phyloP scores from a whole-genome alignment of 1,140 invertebrate species.

The Euwallacea similis region DNA sequence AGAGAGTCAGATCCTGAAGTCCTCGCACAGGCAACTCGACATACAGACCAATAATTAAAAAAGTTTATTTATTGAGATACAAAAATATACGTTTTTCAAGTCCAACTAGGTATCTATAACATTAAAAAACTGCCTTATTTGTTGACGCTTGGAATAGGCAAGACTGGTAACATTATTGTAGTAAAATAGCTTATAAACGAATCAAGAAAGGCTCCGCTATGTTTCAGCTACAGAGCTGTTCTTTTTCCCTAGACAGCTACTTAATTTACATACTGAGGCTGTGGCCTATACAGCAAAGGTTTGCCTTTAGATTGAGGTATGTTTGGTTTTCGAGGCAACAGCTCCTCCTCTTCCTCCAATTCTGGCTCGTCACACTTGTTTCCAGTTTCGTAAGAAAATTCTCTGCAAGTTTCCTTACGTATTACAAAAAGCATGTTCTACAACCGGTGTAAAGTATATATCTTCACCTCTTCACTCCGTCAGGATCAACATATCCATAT shows the following conservation, averaged over 20 bases:
- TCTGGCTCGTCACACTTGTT: slow-evolving; percentile 50
- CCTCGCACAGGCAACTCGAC: no score
- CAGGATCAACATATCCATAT: slow-evolving; percentile 82
- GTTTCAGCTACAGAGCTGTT: no score
- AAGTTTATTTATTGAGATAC: no score
- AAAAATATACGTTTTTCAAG: no score
- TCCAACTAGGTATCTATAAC: no score
- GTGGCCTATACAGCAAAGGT: slow-evolving; percentile 25
- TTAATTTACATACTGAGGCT: slow-evolving; percentile 29
- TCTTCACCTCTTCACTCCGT: slow-evolving; percentile 57
- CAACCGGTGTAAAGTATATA: background rate
- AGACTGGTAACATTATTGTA: no score
- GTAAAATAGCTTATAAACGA: no score
- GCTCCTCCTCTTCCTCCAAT: slow-evolving; percentile 40
- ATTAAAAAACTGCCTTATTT: no score
- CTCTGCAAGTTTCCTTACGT: slow-evolving; percentile 31
- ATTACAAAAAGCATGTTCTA: background rate
- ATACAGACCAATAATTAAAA: no score
- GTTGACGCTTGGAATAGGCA: no score
- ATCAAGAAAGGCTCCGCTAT: no score
- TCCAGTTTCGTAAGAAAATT: slow-evolving; percentile 51
- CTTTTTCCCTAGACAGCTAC: background rate
- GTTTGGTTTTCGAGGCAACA: slow-evolving; percentile 30
- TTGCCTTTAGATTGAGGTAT: slow-evolving; percentile 34
- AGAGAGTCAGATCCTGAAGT: no score